phyloP scores from a whole-genome alignment of 2,113 vertebrate species.

The Fregetta grallaria region DNA sequence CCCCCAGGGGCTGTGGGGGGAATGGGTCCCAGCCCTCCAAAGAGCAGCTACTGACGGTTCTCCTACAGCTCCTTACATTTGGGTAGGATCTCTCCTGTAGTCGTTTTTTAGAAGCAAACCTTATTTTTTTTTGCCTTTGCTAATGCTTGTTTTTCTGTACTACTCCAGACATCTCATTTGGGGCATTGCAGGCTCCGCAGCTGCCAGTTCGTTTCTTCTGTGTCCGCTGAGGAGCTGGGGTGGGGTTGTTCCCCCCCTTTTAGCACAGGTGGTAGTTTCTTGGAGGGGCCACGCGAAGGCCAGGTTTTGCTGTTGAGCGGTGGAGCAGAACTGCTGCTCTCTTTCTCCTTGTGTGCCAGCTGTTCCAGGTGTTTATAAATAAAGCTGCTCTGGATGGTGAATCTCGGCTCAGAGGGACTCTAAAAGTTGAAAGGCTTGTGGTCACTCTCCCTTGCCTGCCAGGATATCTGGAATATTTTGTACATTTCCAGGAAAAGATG shows the following conservation, averaged over 20 bases:
- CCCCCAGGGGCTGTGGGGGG: fast-evolving
- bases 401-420: not conserved
- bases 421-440: not conserved
- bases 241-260: not conserved
- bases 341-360: not conserved
- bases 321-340: not conserved
- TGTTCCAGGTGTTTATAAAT: not conserved
- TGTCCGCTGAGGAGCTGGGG: not conserved
- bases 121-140: not conserved
- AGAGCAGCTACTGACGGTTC: not conserved
- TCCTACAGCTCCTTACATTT: not conserved
- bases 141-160: not conserved
- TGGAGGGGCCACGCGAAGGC: not conserved
- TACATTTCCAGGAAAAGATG: not conserved
- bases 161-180: not conserved
- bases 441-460: not conserved
- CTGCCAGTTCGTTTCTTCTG: not conserved
- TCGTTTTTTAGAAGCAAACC: not conserved
- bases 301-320: not conserved
- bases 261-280: not conserved
- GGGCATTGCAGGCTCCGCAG: fast-evolving
- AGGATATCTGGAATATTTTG: not conserved
- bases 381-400: not conserved
- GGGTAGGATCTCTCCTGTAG: not conserved
- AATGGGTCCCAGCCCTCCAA: not conserved